These are phyloP conservation scores for Venturia canescens DNA, from an alignment of 1,140 invertebrate species.

Conservation along the genomic window DNA sequence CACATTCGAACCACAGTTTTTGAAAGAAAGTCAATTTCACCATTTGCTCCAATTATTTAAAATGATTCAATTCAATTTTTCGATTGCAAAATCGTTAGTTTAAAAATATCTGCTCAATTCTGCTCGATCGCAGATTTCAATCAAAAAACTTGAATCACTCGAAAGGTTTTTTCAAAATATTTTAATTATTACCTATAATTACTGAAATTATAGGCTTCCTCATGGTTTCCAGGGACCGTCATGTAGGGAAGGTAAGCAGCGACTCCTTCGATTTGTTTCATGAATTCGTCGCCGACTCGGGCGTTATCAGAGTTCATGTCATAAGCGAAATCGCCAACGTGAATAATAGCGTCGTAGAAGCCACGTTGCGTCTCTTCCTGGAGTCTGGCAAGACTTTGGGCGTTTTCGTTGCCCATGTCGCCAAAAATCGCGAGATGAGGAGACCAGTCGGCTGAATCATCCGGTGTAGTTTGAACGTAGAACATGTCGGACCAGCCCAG, in stretches of 20 bases:
- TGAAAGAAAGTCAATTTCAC: too few species aligned
- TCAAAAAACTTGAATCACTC: too few species aligned
- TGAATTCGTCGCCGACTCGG: conserved; percentile 91
- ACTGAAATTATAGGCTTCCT: conserved; percentile 87
- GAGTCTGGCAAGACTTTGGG: conserved; percentile 87
- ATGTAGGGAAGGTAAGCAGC: conserved; percentile 94
- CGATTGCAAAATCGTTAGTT: too few species aligned
- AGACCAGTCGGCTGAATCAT: conserved; percentile 83
- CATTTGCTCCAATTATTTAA: too few species aligned
- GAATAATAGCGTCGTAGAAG: conserved; percentile 92
- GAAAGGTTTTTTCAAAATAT: too few species aligned
- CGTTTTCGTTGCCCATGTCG: conserved; percentile 94
- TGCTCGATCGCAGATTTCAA: too few species aligned
- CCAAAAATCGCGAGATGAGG: conserved; percentile 91
- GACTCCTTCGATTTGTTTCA: conserved; percentile 91
- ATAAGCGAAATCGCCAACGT: conserved; percentile 98
- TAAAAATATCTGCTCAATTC: too few species aligned
- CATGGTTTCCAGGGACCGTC: conserved; percentile 95
- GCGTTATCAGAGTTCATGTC: conserved; percentile 92
- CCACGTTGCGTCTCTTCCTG: conserved; percentile 88
- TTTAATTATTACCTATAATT: conserved; percentile 69
- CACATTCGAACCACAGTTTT: too few species aligned
- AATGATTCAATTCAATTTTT: too few species aligned
- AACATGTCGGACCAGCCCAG: conserved; percentile 89
- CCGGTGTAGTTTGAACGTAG: conserved; percentile 83